Conservation (phyloP, 2,888 invertebrate species). For the Prenolepis imparis region DNA sequence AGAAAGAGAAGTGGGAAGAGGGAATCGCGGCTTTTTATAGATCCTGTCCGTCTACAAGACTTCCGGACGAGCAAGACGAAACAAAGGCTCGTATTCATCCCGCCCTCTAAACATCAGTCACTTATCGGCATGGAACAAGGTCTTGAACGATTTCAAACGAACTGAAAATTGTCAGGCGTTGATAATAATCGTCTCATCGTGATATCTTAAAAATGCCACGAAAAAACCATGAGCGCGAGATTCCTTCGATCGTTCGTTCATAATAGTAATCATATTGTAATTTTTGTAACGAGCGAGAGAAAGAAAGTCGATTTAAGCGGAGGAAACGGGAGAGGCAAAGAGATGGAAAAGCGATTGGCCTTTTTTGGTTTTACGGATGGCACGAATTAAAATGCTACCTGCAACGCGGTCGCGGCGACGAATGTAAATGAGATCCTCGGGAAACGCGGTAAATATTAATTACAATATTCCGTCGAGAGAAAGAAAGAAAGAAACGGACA, state of each 20-base stretch:
- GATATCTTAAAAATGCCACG: background rate
- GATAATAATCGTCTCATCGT: conserved; percentile 12
- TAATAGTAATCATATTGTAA: conserved; percentile 11
- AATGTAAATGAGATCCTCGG: conserved; percentile 77
- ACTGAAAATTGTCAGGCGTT: conserved; percentile 19
- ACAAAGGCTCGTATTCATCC: conserved; percentile 48
- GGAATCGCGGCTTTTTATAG: conserved; percentile 35
- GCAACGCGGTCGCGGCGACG: conserved; percentile 71
- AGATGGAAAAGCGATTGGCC: conserved; percentile 53
- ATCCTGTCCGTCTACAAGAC: conserved; percentile 21
- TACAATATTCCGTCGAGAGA: conserved; percentile 73
- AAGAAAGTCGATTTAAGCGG: background rate
- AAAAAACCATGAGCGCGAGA: background rate
- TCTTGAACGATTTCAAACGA: background rate
- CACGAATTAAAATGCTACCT: conserved; percentile 79
- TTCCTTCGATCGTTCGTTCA: background rate
- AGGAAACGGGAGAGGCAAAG: background rate
- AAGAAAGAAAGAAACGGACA: conserved; percentile 27
- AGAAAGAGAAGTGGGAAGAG: background rate
- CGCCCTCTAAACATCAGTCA: conserved; percentile 25
- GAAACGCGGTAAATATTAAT: conserved; percentile 79
- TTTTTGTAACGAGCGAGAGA: conserved; percentile 26
- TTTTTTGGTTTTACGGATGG: conserved; percentile 77
- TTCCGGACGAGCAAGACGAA: conserved; percentile 34
- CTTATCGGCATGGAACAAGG: conserved; percentile 1